Percentiles rank a stretch among this genome's conserved stretches.
Conservation (phyloP, 2,888 invertebrate genomes). For the Pinctada fucata region DNA sequence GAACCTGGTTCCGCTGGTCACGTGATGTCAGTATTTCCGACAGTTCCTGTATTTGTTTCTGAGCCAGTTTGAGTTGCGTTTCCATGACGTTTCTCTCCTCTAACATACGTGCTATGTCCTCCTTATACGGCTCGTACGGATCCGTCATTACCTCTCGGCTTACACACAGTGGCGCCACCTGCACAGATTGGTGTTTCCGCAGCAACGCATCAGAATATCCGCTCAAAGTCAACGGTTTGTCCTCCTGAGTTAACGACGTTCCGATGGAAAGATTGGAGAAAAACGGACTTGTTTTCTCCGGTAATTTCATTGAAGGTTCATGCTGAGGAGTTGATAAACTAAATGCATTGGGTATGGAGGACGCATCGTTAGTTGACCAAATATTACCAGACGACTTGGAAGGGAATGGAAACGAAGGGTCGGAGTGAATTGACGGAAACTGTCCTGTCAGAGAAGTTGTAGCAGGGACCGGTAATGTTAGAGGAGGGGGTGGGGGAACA, state of each 20-base stretch:
- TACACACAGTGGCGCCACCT: conserved; percentile 26
- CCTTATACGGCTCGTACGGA: conserved; percentile 47
- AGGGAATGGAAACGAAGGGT: not conserved
- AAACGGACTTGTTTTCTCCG: not conserved
- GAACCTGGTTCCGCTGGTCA: conserved; percentile 45
- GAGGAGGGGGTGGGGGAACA: not conserved
- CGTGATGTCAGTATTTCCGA: conserved; percentile 35
- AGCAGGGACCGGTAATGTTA: not conserved
- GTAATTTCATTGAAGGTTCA: not conserved
- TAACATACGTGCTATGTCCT: conserved; percentile 37
- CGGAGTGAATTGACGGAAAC: not conserved
- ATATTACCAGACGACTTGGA: not conserved
- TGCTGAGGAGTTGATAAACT: not conserved
- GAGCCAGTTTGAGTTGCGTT: conserved; percentile 6
- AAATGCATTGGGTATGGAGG: conserved; percentile 2
- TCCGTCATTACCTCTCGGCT: conserved; percentile 47
- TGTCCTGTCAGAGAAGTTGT: not conserved
- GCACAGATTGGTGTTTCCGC: conserved; percentile 23
- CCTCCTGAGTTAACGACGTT: not conserved
- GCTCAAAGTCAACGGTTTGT: not conserved
- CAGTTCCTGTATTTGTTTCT: conserved; percentile 39
- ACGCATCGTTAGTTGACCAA: conserved; percentile 15
- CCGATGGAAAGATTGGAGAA: not conserved
- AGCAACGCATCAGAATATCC: not conserved
- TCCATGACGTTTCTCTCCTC: conserved; percentile 39